Conservation (phyloP, 2,113 vertebrate species). For the Syrmaticus mikado region DNA sequence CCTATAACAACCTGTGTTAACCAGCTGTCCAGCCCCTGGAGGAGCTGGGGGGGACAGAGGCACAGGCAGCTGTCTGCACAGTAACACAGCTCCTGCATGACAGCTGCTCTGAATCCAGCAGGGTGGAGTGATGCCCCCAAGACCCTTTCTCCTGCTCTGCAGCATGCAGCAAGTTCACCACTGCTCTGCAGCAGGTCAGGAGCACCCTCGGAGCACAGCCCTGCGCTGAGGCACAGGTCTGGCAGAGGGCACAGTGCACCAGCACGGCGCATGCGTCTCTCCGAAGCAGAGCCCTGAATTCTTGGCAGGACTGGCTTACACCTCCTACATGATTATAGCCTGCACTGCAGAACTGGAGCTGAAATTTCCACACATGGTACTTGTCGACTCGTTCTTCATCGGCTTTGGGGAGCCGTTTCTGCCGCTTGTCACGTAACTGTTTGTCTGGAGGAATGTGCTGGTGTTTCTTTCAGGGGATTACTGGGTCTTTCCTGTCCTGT, state of each 20-base stretch:
- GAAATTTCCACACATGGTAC: constrained; percentile 78
- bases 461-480: constrained; percentile 67
- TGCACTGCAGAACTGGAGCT: neutral
- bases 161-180: rapidly evolving
- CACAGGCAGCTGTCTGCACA: neutral
- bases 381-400: constrained; percentile 56
- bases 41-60: neutral
- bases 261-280: neutral
- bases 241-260: neutral
- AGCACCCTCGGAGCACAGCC: neutral
- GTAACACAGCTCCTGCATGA: neutral
- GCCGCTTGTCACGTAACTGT: constrained; percentile 80
- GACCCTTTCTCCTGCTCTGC: neutral
- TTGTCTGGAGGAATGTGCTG: constrained; percentile 81
- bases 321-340: neutral
- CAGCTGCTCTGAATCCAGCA: neutral
- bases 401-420: constrained; percentile 73
- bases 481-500: constrained; percentile 70
- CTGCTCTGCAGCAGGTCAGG: neutral
- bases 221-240: neutral
- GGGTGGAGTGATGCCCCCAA: neutral
- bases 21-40: neutral
- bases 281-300: neutral
- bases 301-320: constrained; percentile 27
- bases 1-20: neutral